Conservation (phyloP, 2,797 vertebrate species). For the Falco rusticolus region DNA sequence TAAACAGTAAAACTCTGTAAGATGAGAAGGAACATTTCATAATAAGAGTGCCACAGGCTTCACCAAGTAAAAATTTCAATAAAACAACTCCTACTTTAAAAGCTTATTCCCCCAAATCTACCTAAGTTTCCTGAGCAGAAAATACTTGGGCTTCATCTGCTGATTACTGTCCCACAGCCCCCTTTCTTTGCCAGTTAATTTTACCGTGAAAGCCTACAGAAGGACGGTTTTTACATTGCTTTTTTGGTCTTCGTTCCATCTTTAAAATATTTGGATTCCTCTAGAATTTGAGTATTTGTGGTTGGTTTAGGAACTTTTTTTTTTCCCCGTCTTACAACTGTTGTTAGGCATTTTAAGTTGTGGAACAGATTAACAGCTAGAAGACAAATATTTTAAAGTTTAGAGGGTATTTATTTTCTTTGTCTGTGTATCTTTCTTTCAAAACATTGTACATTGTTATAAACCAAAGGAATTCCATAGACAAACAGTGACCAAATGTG, state of each 20-base stretch:
- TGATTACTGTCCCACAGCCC: background rate
- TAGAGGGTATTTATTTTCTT: background rate
- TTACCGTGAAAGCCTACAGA: background rate
- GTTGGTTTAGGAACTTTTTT: background rate
- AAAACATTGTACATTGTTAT: background rate
- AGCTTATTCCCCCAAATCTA: background rate
- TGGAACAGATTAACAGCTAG: background rate
- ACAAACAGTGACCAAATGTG: background rate
- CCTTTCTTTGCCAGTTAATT: background rate
- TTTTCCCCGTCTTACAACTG: background rate
- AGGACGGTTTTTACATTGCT: background rate
- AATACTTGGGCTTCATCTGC: background rate
- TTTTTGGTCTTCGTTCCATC: background rate
- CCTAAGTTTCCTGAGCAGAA: background rate
- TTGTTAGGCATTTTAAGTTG: background rate
- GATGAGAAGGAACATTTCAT: background rate
- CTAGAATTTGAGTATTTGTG: background rate
- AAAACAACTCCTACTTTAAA: background rate
- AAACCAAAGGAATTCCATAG: background rate
- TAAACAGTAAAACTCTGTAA: background rate
- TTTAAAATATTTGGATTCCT: constrained; percentile 12
- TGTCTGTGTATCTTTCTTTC: background rate
- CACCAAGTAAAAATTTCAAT: background rate
- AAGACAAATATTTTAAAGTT: background rate
- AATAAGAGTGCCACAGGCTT: background rate